A percentile compares a stretch with the other conserved stretches of the same genome.
phyloP scores from a whole-genome alignment of 1,140 invertebrate species.

The Ctenoplectra terminalis region DNA sequence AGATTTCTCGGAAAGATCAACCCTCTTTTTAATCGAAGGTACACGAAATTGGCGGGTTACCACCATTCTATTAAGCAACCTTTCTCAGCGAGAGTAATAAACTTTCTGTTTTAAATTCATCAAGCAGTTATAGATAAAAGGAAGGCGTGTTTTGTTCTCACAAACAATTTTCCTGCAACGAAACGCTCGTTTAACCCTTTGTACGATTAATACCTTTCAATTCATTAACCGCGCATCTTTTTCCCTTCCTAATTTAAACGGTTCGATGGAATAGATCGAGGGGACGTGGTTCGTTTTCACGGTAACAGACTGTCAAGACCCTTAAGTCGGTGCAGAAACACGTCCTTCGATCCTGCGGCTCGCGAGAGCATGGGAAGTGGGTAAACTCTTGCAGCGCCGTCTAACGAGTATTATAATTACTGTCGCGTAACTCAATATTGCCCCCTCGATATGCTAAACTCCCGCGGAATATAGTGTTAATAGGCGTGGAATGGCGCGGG shows the following conservation, averaged over 20 bases:
- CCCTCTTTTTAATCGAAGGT: neutral
- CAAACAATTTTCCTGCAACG: neutral
- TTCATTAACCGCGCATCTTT: neutral
- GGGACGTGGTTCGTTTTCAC: slow-evolving; percentile 14
- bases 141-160: neutral
- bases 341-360: slow-evolving; percentile 63
- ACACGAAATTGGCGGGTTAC: slow-evolving; percentile 9
- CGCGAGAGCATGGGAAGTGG: slow-evolving; percentile 59
- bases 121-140: neutral
- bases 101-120: neutral
- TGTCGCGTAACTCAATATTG: slow-evolving; percentile 81
- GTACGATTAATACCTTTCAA: neutral
- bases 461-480: slow-evolving; percentile 82
- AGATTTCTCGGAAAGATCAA: slow-evolving; percentile 11
- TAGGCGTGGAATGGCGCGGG: slow-evolving; percentile 81
- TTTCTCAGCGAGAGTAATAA: neutral
- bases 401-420: slow-evolving; percentile 83
- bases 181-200: neutral
- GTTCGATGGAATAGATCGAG: neutral
- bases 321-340: slow-evolving; percentile 46
- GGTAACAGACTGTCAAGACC: slow-evolving; percentile 51
- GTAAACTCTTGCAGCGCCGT: slow-evolving; percentile 72
- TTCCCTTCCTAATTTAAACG: neutral
- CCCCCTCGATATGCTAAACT: slow-evolving; percentile 81
- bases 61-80: neutral